Evolutionary conservation across 1,140 invertebrate species (phyloP).

Genomic region (Physella acuta): DNA sequence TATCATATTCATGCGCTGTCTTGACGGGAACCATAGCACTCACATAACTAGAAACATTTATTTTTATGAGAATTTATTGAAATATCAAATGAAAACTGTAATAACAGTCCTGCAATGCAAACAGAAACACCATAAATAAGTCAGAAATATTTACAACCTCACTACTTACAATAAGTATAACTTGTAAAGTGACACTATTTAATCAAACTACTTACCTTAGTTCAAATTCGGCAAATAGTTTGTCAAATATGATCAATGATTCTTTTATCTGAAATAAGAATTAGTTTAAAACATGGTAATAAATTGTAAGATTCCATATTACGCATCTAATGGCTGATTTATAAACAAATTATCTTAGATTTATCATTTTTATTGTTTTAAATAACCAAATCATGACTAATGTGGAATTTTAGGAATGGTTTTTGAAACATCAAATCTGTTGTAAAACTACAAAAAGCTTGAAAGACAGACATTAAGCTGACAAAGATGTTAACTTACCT

Average conservation of each 20-base stretch:
- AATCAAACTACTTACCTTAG: conserved; percentile 65
- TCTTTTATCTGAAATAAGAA: conserved; percentile 65
- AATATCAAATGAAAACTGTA: too few species aligned
- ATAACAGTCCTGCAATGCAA: too few species aligned
- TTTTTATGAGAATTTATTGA: too few species aligned
- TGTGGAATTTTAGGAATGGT: background rate
- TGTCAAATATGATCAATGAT: conserved; percentile 89
- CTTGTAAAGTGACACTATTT: background rate
- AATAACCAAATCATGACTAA: background rate
- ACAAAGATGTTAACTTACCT: conserved; percentile 67
- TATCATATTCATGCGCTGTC: conserved; percentile 91
- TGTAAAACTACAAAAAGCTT: too few species aligned
- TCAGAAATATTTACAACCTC: too few species aligned
- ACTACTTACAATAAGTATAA: too few species aligned
- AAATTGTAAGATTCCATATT: too few species aligned
- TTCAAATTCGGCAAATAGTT: conserved; percentile 95
- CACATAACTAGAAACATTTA: conserved; percentile 90
- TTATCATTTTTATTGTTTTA: background rate
- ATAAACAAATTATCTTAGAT: too few species aligned
- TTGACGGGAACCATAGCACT: conserved; percentile 99
- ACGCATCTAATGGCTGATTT: too few species aligned
- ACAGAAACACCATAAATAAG: too few species aligned
- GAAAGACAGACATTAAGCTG: too few species aligned
- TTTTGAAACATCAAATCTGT: too few species aligned
- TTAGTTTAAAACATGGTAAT: background rate